Percentiles rank a stretch among this genome's conserved stretches.
phyloP scores from a whole-genome alignment of 2,113 vertebrate species.

The Panthera leo region DNA sequence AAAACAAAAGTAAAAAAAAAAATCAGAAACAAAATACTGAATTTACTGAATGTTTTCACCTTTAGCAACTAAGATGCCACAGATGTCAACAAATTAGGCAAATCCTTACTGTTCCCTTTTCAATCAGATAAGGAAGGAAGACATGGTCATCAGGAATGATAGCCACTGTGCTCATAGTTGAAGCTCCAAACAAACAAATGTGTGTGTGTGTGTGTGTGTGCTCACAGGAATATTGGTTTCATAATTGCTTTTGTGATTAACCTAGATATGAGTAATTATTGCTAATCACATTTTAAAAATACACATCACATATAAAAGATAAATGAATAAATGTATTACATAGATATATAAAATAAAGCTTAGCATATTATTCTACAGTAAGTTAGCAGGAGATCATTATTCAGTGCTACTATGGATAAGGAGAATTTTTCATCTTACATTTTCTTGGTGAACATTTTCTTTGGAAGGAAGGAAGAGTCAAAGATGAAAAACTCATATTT shows the following conservation, averaged over 20 bases:
- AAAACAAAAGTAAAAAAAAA: background rate
- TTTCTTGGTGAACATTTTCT: background rate
- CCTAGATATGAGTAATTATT: background rate
- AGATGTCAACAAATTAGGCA: background rate
- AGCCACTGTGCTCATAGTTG: background rate
- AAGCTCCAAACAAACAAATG: background rate
- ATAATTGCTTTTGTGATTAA: background rate
- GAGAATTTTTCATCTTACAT: background rate
- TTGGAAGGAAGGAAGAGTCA: background rate
- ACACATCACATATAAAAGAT: background rate
- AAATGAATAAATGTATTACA: background rate
- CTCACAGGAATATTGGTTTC: background rate
- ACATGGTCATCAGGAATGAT: background rate
- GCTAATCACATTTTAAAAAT: background rate
- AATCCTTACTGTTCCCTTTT: background rate
- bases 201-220: background rate
- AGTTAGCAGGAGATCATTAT: background rate
- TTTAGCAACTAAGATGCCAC: background rate
- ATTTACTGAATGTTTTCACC: background rate
- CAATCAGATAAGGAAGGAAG: background rate
- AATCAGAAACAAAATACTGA: background rate
- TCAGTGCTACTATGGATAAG: background rate
- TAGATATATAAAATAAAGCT: background rate
- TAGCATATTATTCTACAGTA: background rate
- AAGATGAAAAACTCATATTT: slow-evolving; percentile 37